Conservation (phyloP, 2,113 vertebrate species). For the Chionis minor region DNA sequence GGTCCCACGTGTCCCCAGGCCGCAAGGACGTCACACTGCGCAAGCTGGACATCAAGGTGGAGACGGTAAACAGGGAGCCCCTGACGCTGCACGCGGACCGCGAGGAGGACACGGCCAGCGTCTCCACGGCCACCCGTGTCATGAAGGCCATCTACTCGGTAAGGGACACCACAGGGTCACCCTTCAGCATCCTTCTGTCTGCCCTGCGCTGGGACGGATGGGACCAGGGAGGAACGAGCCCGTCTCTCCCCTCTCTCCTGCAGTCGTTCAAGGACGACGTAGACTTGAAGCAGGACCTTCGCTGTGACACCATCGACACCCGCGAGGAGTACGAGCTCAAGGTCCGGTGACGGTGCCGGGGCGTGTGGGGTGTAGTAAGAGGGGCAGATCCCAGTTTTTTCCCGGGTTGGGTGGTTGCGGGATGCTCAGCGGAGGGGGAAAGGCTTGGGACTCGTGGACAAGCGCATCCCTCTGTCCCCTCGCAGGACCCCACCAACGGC, state of each 20-base stretch:
- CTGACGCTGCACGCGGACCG: constrained; percentile 79
- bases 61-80: constrained; percentile 93
- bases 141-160: constrained; percentile 97
- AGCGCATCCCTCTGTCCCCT: neutral
- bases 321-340: constrained; percentile 95
- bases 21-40: constrained; percentile 91
- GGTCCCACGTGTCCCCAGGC: constrained; percentile 63
- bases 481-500: constrained; percentile 92
- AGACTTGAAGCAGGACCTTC: constrained; percentile 92
- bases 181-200: too few species aligned
- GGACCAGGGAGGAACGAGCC: neutral
- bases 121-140: constrained; percentile 91
- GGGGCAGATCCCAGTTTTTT: neutral
- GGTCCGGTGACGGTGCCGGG: constrained; percentile 46
- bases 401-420: fast-evolving
- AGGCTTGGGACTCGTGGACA: neutral
- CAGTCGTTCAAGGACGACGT: constrained; percentile 95
- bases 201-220: fast-evolving
- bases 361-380: fast-evolving
- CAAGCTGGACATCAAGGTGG: constrained; percentile 96
- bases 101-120: constrained; percentile 87
- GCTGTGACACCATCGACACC: constrained; percentile 89
- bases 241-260: neutral
- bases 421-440: neutral
- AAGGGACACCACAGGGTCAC: neutral